Conservation (phyloP, 2,797 vertebrate genomes). For the Odontamblyopus rebecca region DNA sequence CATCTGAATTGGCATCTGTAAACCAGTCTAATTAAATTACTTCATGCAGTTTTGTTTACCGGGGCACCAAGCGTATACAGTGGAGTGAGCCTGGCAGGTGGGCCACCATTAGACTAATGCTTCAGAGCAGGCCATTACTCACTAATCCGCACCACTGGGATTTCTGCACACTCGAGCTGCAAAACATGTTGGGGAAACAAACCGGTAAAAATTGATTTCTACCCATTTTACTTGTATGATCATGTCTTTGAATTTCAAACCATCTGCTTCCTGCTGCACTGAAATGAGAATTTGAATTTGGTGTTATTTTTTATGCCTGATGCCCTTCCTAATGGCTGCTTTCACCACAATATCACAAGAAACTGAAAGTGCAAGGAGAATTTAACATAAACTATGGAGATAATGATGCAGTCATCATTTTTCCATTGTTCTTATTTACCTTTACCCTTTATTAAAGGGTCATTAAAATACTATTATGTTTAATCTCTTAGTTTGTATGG, state of each 20-base stretch:
- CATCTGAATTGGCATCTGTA: neutral
- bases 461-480: no score
- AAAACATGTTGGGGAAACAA: neutral
- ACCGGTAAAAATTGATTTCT: neutral
- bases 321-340: neutral
- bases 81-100: conserved; percentile 17
- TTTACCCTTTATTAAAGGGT: no score
- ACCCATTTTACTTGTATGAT: neutral
- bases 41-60: neutral
- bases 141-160: conserved; percentile 13
- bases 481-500: neutral
- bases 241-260: neutral
- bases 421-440: neutral
- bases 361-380: neutral
- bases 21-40: conserved; percentile 6
- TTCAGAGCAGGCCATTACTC: conserved; percentile 13
- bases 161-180: conserved; percentile 10
- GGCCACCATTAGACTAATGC: conserved; percentile 8
- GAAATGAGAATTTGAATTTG: neutral
- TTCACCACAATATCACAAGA: no score
- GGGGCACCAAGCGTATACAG: neutral
- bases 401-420: neutral
- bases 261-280: neutral
- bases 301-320: neutral
- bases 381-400: neutral